Conservation (phyloP, 2,113 vertebrate genomes). For the Upupa epops region DNA sequence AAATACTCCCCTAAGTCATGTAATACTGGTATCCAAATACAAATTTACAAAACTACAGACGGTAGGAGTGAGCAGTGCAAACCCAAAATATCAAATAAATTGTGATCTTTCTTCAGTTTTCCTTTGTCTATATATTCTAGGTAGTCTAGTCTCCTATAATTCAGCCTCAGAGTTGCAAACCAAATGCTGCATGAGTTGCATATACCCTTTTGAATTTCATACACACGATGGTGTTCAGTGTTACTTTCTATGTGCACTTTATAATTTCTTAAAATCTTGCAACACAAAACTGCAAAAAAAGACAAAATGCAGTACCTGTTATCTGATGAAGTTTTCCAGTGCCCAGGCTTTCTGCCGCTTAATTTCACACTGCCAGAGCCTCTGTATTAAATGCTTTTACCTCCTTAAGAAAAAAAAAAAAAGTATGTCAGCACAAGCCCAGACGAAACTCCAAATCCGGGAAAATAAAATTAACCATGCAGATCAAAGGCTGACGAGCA, state of each 20-base stretch:
- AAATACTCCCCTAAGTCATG: not conserved
- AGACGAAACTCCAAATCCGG: constrained; percentile 79
- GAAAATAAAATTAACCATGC: constrained; percentile 80
- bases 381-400: constrained; percentile 67
- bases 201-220: not conserved
- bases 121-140: not conserved
- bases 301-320: constrained; percentile 68
- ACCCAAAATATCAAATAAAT: not conserved
- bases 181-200: not conserved
- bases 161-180: constrained; percentile 5
- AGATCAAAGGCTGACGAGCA: constrained; percentile 89
- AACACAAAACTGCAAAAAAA: not conserved
- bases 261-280: not conserved
- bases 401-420: constrained; percentile 39
- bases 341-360: constrained; percentile 51
- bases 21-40: not conserved
- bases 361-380: constrained; percentile 61
- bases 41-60: not conserved
- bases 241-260: not conserved
- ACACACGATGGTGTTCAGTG: not conserved
- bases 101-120: not conserved
- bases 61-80: not conserved
- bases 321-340: constrained; percentile 52
- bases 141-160: not conserved
- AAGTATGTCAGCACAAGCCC: constrained; percentile 78